A percentile compares a stretch with the other conserved stretches of the same genome.
These are phyloP conservation scores for Tyrophagus putrescentiae DNA, from an alignment of 1,140 invertebrate species.

Conservation along the genomic window DNA sequence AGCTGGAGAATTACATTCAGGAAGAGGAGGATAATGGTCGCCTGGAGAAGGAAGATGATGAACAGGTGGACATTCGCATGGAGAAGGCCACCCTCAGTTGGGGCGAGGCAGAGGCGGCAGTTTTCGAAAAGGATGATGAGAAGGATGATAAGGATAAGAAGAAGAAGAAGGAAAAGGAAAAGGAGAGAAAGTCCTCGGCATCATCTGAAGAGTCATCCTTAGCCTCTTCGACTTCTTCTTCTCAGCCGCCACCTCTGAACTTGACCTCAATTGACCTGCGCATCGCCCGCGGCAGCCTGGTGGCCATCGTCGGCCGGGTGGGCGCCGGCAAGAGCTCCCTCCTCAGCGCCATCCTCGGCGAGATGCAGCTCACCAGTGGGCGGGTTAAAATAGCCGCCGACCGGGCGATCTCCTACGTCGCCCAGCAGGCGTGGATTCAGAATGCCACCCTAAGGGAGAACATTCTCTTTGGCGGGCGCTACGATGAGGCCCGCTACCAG, in stretches of 20 bases:
- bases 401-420: slow-evolving; percentile 43
- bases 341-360: slow-evolving; percentile 42
- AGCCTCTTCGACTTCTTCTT: too few species aligned
- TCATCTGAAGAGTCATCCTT: too few species aligned
- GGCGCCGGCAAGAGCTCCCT: slow-evolving; percentile 44
- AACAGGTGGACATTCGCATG: slow-evolving; percentile 23
- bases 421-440: slow-evolving; percentile 42
- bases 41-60: too few species aligned
- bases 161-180: too few species aligned
- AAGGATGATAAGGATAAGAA: too few species aligned
- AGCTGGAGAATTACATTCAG: too few species aligned
- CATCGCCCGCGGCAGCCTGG: slow-evolving; percentile 31
- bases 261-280: slow-evolving; percentile 26
- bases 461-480: slow-evolving; percentile 34
- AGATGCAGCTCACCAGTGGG: slow-evolving; percentile 40
- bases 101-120: slow-evolving; percentile 22
- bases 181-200: too few species aligned
- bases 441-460: slow-evolving; percentile 37
- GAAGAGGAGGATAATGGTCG: too few species aligned
- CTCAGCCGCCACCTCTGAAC: background rate
- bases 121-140: too few species aligned
- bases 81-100: slow-evolving; percentile 27
- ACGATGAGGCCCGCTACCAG: slow-evolving; percentile 36
- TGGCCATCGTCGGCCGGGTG: slow-evolving; percentile 39
- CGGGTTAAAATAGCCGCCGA: slow-evolving; percentile 35